Evolutionary conservation across 2,797 vertebrate genomes (phyloP).

Genomic region (Onychomys torridus): DNA sequence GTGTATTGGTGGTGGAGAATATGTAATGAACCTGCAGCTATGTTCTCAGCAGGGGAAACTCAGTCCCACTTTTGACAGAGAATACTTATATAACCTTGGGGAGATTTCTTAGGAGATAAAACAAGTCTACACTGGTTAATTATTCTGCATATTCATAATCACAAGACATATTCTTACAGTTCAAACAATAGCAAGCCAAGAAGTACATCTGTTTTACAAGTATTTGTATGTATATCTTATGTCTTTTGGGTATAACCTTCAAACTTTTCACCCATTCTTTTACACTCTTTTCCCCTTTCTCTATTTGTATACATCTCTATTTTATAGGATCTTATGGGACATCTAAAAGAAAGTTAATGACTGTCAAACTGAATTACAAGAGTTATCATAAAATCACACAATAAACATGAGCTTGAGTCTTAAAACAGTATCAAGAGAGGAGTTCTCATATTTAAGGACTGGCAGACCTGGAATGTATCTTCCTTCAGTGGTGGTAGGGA

Average conservation of each 20-base stretch:
- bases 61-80: background rate
- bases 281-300: background rate
- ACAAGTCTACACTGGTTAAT: background rate
- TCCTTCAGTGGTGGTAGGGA: background rate
- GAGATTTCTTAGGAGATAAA: background rate
- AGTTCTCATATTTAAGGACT: background rate
- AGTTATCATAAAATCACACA: constrained; percentile 9
- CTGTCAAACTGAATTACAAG: background rate
- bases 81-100: background rate
- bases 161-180: background rate
- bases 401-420: background rate
- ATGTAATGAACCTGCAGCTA: constrained; percentile 31
- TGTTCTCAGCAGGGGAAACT: background rate
- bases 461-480: background rate
- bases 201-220: background rate
- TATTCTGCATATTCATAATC: constrained; percentile 10
- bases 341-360: background rate
- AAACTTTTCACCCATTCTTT: background rate
- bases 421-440: background rate
- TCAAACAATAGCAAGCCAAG: background rate
- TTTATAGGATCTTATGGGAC: background rate
- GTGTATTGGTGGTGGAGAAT: constrained; percentile 15
- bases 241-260: background rate
- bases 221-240: background rate
- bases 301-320: background rate